Conservation (phyloP, 2,797 vertebrate species). For the Carcharodon carcharias region DNA sequence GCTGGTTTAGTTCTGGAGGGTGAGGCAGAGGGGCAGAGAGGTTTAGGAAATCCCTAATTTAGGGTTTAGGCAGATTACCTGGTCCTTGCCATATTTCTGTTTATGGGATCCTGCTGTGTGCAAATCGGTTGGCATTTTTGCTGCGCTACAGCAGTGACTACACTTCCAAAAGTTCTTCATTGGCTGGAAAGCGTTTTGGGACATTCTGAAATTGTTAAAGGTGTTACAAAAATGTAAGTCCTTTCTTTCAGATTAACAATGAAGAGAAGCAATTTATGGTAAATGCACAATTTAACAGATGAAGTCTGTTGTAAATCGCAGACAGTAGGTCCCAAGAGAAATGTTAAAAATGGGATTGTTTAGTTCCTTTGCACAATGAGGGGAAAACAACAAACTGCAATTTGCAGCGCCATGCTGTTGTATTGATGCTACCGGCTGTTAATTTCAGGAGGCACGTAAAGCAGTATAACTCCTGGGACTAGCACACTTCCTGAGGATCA, state of each 20-base stretch:
- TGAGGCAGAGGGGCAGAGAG: neutral
- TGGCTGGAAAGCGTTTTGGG: neutral
- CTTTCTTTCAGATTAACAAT: neutral
- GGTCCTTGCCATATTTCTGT: neutral
- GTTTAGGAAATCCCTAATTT: neutral
- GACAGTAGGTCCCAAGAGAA: neutral
- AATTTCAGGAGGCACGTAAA: neutral
- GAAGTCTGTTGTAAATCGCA: neutral
- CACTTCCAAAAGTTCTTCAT: neutral
- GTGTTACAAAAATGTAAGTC: neutral
- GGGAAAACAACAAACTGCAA: neutral
- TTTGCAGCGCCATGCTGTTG: neutral
- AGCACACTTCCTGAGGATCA: neutral
- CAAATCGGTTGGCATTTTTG: neutral
- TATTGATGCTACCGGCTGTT: neutral
- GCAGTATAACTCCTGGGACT: neutral
- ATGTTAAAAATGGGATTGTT: neutral
- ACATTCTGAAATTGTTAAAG: neutral
- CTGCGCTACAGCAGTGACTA: neutral
- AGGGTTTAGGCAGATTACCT: neutral
- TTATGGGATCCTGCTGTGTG: neutral
- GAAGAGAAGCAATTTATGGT: neutral
- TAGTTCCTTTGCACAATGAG: neutral
- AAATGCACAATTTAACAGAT: neutral
- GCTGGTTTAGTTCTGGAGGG: neutral